Conservation (phyloP, 1,140 invertebrate species). For the Bombus fervidus region DNA sequence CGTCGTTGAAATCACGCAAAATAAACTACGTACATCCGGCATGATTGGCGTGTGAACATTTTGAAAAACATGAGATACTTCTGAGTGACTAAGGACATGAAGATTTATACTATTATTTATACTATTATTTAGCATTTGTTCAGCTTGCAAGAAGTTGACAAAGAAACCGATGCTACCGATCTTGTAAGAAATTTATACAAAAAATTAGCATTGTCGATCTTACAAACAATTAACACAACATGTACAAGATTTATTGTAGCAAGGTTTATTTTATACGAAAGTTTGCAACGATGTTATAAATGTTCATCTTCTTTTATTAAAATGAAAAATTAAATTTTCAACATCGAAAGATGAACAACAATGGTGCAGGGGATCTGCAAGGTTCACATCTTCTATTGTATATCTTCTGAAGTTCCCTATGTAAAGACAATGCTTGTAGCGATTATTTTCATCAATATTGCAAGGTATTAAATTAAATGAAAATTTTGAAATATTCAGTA, state of each 20-base stretch:
- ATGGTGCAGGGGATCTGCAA: not conserved
- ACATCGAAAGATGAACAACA: not conserved
- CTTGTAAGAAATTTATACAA: not conserved
- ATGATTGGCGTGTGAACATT: not conserved
- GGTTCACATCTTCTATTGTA: not conserved
- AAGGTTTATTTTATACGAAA: not conserved
- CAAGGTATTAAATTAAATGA: too few relatives aligned
- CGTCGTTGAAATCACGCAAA: not conserved
- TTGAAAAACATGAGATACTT: not conserved
- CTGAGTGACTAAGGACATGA: not conserved
- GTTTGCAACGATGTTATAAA: not conserved
- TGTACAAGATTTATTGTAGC: not conserved
- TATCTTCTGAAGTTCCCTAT: not conserved
- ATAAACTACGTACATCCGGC: not conserved
- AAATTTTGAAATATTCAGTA: not conserved
- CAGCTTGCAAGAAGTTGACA: too few relatives aligned
- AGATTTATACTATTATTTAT: not conserved
- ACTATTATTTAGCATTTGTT: not conserved
- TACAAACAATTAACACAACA: not conserved
- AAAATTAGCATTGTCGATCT: not conserved
- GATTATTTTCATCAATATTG: not conserved
- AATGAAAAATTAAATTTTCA: not conserved
- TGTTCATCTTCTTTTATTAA: not conserved
- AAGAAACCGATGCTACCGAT: too few relatives aligned
- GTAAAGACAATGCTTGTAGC: not conserved